These are phyloP conservation scores for Trididemnum nubilum DNA, from an alignment of 23 tunicate species.

Conservation along the genomic window DNA sequence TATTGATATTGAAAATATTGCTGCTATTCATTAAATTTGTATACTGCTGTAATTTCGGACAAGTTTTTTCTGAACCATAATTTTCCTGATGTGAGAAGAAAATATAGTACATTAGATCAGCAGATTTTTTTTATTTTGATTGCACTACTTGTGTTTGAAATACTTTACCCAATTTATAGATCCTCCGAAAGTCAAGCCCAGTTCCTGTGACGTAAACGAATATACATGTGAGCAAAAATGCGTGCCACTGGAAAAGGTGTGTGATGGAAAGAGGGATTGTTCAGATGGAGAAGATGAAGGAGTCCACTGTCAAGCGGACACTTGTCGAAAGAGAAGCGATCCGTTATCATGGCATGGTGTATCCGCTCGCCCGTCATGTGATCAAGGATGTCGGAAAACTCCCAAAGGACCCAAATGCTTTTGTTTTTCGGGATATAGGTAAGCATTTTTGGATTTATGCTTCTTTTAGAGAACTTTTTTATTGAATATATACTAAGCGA, in stretches of 20 bases:
- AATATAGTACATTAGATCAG: too few relatives aligned
- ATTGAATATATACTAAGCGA: too few relatives aligned
- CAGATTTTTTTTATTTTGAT: too few relatives aligned
- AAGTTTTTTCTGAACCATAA: too few relatives aligned
- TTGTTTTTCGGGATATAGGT: slow-evolving; percentile 24
- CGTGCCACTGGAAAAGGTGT: not conserved
- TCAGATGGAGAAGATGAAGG: slow-evolving; percentile 29
- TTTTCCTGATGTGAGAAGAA: too few relatives aligned
- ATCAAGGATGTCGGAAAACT: slow-evolving; percentile 29
- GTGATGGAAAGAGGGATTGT: slow-evolving; percentile 24
- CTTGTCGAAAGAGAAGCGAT: slow-evolving; percentile 17
- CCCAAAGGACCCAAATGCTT: slow-evolving; percentile 30
- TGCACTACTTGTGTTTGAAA: too few relatives aligned
- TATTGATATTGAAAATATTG: too few relatives aligned
- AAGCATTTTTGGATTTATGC: not conserved
- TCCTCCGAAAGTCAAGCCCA: too few relatives aligned
- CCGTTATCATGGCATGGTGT: not conserved
- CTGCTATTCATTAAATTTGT: too few relatives aligned
- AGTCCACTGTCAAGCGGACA: not conserved
- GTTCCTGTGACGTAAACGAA: not conserved
- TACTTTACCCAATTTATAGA: too few relatives aligned
- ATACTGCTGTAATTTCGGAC: too few relatives aligned
- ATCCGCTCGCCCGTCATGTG: not conserved
- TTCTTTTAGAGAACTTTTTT: too few relatives aligned
- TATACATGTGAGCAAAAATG: slow-evolving; percentile 15